These are phyloP conservation scores for Rallus crepitans DNA, from an alignment of 2,797 vertebrate species.

Conservation along the genomic window DNA sequence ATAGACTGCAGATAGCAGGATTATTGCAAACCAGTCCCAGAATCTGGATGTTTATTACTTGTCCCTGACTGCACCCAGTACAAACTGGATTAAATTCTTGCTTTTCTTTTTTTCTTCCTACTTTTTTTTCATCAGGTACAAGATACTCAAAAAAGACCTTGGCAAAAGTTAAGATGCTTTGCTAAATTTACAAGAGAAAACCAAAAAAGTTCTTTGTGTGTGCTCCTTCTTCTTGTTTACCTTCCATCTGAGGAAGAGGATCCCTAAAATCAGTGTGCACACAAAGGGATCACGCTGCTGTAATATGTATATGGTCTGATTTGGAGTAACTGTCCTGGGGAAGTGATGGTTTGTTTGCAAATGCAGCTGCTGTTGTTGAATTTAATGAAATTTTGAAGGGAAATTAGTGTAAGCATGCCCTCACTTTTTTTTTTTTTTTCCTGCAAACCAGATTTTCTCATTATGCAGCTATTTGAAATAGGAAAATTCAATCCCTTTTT, in stretches of 20 bases:
- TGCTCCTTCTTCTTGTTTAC: neutral
- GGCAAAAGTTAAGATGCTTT: neutral
- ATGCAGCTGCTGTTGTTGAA: neutral
- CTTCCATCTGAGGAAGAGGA: neutral
- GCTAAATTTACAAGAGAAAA: neutral
- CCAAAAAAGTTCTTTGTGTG: fast-evolving
- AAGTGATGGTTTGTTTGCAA: neutral
- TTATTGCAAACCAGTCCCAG: neutral
- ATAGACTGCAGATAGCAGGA: neutral
- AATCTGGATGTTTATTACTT: neutral
- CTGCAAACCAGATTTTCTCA: neutral
- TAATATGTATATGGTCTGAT: neutral
- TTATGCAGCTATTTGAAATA: neutral
- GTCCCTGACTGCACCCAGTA: neutral
- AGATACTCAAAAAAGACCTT: neutral
- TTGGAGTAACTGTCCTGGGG: neutral
- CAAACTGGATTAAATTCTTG: neutral
- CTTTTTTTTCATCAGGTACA: neutral
- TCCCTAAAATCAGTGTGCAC: neutral
- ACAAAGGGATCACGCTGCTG: neutral
- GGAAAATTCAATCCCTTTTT: neutral
- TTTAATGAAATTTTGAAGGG: neutral
- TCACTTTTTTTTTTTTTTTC: neutral
- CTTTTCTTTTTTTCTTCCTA: neutral
- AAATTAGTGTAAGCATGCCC: neutral